These are phyloP conservation scores for Prionailurus viverrinus DNA, from an alignment of 2,113 vertebrate species.

Conservation along the genomic window DNA sequence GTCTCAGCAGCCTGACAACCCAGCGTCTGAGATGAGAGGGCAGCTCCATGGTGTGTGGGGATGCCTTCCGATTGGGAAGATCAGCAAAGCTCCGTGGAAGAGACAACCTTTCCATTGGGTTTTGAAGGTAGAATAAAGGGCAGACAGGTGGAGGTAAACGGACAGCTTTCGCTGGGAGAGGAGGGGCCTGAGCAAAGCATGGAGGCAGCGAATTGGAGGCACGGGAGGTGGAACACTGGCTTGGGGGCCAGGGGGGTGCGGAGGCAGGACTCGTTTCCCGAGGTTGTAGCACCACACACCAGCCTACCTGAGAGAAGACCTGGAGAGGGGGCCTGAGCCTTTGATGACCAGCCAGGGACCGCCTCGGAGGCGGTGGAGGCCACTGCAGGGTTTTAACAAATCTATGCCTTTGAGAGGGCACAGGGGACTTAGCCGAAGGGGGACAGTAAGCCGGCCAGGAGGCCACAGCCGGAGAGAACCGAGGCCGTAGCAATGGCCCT, in stretches of 20 bases:
- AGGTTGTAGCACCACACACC: background rate
- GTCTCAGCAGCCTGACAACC: background rate
- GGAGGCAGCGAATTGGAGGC: background rate
- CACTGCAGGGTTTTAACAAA: background rate
- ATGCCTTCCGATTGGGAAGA: background rate
- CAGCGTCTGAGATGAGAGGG: background rate
- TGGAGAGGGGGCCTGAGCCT: background rate
- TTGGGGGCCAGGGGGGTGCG: background rate
- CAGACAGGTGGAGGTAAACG: too few relatives aligned
- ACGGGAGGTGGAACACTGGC: fast-evolving
- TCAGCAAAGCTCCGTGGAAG: background rate
- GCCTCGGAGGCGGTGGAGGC: background rate
- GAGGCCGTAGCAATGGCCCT: background rate
- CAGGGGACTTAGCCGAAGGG: background rate
- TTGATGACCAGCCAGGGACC: background rate
- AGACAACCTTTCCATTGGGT: background rate
- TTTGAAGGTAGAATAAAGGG: background rate
- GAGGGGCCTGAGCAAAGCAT: too few relatives aligned
- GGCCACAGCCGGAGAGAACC: background rate
- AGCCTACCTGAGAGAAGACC: background rate
- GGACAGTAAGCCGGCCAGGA: background rate
- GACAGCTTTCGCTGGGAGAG: background rate
- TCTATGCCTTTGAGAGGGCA: background rate
- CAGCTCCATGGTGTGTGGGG: background rate
- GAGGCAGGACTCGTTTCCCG: background rate